These are phyloP conservation scores for Salticus scenicus DNA, from an alignment of 2,888 invertebrate genomes.

Conservation along the genomic window DNA sequence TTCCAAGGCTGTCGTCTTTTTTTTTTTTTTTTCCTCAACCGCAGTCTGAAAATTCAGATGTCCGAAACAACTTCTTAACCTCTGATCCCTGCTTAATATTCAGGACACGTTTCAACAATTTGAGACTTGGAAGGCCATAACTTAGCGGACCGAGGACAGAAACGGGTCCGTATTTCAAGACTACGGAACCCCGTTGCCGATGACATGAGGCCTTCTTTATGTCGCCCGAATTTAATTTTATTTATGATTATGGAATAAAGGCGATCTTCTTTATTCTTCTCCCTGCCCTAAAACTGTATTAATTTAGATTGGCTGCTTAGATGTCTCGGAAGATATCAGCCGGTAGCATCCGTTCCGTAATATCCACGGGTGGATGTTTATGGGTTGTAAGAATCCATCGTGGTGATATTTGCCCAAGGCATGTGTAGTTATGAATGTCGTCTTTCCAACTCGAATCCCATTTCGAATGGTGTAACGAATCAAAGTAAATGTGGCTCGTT, in stretches of 20 bases:
- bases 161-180: conserved; percentile 27
- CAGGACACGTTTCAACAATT: conserved; percentile 24
- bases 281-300: neutral
- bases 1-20: too few species aligned
- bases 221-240: conserved; percentile 24
- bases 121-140: conserved; percentile 25
- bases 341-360: neutral
- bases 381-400: neutral
- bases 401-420: neutral
- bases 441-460: neutral
- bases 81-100: conserved; percentile 21
- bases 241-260: conserved; percentile 12
- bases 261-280: neutral
- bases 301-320: neutral
- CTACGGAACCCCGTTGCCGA: conserved; percentile 7
- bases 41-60: neutral
- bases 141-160: conserved; percentile 31
- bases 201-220: conserved; percentile 14
- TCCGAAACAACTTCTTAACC: neutral
- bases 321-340: too few species aligned
- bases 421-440: too few species aligned
- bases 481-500: neutral
- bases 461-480: neutral
- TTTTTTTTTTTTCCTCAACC: too few species aligned
- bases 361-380: neutral